Base-by-base conservation (phyloP, 2,797 vertebrate genomes). In the Siniperca obscura region DNA sequence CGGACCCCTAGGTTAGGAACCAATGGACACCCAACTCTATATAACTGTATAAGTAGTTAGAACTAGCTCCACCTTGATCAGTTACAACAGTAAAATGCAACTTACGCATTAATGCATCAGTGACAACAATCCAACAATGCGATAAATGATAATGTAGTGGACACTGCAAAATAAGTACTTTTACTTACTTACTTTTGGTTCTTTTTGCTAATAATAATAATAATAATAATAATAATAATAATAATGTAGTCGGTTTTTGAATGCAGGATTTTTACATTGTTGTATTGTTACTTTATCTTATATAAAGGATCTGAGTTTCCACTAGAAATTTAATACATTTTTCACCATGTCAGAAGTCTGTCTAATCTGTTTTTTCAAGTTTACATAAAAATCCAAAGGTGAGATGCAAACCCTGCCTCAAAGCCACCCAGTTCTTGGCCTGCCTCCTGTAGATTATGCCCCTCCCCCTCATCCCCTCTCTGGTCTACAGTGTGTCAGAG, bases 401-500 rank as follows among this genome's bases (percentile, higher is more conserved):
- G 30, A 81, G 72, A 64, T 38, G 16, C 42, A 71, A 81, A 56
- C 60, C 8, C 19, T 22, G 53, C 19, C 27, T 53, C 21, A 14
- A 70, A 75, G 21, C 30, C 42, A 22, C 14, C 46, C 21, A 17
- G 25, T 27, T 1, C 66, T 77, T 0, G n/a, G 55, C 64, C 79
- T 59, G 42, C 84, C 90, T 82, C 62, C 68, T 56, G 78, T 76
- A 73, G 81, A 75, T 38, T 30, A 55, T 7, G 69, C 55, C 65
- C 87, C 84, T 77, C 70, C 74, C 55, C 76, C 83, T 81, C 64
- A 48, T 30, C 12, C 55, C 55, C 61, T 69, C 81, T 67, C 68
- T 17, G 42, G 75, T 83, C 84, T 75, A 88, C 84, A 79, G 85
- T 83, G 86, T 80, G 84, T 88, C 84, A 87, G 80, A 83, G 72